Conservation (phyloP, 2,113 vertebrate genomes). For the Nanorana parkeri region DNA sequence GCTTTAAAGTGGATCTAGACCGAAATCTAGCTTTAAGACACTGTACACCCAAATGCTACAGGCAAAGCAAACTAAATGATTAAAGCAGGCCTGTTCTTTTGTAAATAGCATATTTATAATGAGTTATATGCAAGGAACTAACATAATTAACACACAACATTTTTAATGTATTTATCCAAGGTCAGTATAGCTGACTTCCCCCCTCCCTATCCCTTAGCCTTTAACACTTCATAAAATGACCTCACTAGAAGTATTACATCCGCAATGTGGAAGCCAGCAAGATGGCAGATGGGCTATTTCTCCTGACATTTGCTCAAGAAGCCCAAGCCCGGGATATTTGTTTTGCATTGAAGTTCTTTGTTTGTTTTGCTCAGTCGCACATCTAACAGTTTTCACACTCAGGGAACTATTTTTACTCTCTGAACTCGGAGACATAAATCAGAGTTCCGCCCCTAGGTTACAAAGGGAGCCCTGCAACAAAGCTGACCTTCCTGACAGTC, state of each 20-base stretch:
- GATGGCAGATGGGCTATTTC: constrained; percentile 20
- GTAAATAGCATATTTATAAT: too few species aligned
- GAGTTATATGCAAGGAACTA: too few species aligned
- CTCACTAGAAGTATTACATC: neutral
- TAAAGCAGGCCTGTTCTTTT: too few species aligned
- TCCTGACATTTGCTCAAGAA: constrained; percentile 32
- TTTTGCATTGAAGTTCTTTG: constrained; percentile 30
- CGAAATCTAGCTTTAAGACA: too few species aligned
- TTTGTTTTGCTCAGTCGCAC: constrained; percentile 35
- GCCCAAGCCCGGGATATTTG: constrained; percentile 37
- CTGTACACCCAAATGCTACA: too few species aligned
- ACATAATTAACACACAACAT: too few species aligned
- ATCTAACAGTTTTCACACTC: constrained; percentile 33
- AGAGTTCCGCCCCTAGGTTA: constrained; percentile 6
- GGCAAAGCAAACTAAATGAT: too few species aligned
- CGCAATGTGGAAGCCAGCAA: constrained; percentile 20
- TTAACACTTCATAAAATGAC: too few species aligned
- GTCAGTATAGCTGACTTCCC: too few species aligned
- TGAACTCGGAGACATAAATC: constrained; percentile 43
- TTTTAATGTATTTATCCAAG: too few species aligned
- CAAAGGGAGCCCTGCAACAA: constrained; percentile 10
- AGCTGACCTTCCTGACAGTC: constrained; percentile 30
- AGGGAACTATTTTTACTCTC: constrained; percentile 36
- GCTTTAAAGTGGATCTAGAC: too few species aligned
- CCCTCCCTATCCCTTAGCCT: too few species aligned